A percentile compares a stretch with the other conserved stretches of the same genome.
phyloP scores from a whole-genome alignment of 2,888 invertebrate species.

The Cryptocheilus praepositus region DNA sequence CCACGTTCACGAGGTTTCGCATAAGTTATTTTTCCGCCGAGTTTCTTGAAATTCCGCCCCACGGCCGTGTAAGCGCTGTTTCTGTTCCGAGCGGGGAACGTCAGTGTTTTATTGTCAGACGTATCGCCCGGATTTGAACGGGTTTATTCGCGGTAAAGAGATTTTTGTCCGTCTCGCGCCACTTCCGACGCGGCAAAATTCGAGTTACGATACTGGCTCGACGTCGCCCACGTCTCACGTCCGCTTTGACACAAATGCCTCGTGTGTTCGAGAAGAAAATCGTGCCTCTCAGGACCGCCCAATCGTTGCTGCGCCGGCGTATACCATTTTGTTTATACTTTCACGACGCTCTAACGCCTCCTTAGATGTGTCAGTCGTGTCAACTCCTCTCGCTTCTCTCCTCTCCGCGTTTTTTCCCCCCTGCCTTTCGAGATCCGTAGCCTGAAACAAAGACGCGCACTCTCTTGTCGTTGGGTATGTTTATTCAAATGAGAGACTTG shows the following conservation, averaged over 20 bases:
- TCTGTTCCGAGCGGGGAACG: neutral
- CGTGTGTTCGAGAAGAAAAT: constrained; percentile 28
- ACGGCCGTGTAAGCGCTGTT: too few relatives aligned
- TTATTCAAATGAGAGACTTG: constrained; percentile 62
- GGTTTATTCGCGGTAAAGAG: neutral
- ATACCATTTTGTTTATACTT: constrained; percentile 4
- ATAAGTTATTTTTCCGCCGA: too few relatives aligned
- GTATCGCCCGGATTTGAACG: neutral
- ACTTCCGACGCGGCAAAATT: too few relatives aligned
- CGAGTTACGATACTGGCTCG: too few relatives aligned
- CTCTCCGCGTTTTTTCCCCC: neutral
- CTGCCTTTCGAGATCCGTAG: neutral
- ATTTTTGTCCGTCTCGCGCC: too few relatives aligned
- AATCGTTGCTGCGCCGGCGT: constrained; percentile 7
- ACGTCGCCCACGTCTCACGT: constrained; percentile 42
- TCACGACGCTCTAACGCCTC: constrained; percentile 6
- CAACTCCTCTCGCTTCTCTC: neutral
- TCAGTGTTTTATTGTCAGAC: neutral
- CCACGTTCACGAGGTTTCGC: neutral
- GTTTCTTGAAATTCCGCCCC: too few relatives aligned
- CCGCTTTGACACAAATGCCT: constrained; percentile 40
- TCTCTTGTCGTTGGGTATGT: constrained; percentile 54
- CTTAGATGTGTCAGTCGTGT: constrained; percentile 1
- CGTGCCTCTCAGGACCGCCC: constrained; percentile 30
- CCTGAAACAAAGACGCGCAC: constrained; percentile 7